Conservation (phyloP, 53 echinoderm and acorn worm genomes). For the Antedon mediterranea region DNA sequence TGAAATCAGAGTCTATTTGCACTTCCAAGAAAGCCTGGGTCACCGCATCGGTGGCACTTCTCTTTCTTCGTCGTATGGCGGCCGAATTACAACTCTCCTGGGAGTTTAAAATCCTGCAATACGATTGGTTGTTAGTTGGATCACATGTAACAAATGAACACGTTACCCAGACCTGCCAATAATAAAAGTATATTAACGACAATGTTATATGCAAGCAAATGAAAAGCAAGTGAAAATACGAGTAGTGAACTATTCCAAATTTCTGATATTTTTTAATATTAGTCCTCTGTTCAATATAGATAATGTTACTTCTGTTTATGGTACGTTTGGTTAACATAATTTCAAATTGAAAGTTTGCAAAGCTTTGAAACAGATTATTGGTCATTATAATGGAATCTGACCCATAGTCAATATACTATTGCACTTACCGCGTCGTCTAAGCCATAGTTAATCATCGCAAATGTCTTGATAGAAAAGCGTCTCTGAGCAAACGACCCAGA, state of each 20-base stretch:
- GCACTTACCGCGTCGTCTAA: neutral
- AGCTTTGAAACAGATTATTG: too few relatives aligned
- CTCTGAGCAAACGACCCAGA: neutral
- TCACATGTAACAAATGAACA: neutral
- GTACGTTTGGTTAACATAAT: too few relatives aligned
- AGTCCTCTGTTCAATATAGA: too few relatives aligned
- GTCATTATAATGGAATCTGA: too few relatives aligned
- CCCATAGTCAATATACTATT: neutral
- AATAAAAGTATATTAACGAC: too few relatives aligned
- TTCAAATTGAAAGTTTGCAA: too few relatives aligned
- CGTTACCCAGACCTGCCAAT: neutral
- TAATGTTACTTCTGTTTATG: too few relatives aligned
- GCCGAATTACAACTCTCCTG: neutral
- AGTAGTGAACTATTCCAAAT: too few relatives aligned
- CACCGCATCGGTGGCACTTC: neutral
- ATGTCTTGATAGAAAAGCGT: neutral
- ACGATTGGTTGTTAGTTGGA: neutral
- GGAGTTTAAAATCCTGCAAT: neutral
- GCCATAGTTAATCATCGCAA: neutral
- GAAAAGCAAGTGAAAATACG: too few relatives aligned
- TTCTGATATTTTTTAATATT: too few relatives aligned
- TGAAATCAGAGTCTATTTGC: neutral
- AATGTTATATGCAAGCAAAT: too few relatives aligned
- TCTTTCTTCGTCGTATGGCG: neutral
- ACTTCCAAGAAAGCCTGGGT: neutral